phyloP scores from a whole-genome alignment of 2,113 vertebrate genomes.

The Camelus bactrianus region DNA sequence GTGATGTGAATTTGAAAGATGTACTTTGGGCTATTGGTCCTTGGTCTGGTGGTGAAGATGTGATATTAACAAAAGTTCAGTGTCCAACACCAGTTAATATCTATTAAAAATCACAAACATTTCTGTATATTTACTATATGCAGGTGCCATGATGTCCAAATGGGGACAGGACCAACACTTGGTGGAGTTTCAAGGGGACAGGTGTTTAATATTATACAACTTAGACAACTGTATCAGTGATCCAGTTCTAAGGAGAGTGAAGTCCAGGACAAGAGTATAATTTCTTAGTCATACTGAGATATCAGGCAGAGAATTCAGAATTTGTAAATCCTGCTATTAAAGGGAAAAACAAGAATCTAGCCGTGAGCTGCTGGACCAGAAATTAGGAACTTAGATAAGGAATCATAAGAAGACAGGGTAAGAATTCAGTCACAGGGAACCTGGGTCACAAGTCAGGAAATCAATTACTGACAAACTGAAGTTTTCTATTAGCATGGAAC shows the following conservation, averaged over 20 bases:
- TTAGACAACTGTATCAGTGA: not conserved
- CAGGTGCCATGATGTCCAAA: not conserved
- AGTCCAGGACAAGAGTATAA: not conserved
- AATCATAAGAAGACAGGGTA: not conserved
- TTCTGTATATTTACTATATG: not conserved
- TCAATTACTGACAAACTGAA: not conserved
- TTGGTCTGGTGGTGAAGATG: not conserved
- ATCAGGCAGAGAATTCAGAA: constrained; percentile 30
- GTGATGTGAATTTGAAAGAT: not conserved
- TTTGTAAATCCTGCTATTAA: not conserved
- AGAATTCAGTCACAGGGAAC: not conserved
- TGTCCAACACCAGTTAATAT: not conserved
- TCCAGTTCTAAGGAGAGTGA: not conserved
- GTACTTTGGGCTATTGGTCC: not conserved
- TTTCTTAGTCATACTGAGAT: not conserved
- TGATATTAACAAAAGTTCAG: not conserved
- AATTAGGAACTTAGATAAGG: not conserved
- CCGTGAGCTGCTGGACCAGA: not conserved
- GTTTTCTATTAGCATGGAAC: not conserved
- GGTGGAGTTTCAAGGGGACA: not conserved
- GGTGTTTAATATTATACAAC: not conserved
- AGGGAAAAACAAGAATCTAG: not conserved
- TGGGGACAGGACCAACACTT: not conserved
- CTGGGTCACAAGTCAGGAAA: not conserved
- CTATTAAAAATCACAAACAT: not conserved